phyloP scores from a whole-genome alignment of 64 coral and sea anemone species.

The Montipora foliosa region DNA sequence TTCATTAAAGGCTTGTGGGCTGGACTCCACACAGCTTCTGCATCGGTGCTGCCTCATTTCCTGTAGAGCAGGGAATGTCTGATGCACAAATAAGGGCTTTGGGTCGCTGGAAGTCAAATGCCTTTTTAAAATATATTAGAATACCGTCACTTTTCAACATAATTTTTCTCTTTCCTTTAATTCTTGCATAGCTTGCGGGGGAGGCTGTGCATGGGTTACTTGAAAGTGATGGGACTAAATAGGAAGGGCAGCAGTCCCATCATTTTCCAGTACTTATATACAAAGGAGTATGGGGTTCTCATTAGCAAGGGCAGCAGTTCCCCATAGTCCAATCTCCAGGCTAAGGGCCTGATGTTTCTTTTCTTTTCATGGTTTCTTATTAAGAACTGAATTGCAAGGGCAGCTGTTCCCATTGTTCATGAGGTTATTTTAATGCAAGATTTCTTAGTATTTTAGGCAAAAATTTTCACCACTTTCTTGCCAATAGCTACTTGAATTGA shows the following conservation, averaged over 20 bases:
- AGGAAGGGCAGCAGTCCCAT: slow-evolving; percentile 23
- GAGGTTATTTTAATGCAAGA: not conserved
- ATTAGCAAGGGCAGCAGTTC: slow-evolving; percentile 37
- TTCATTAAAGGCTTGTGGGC: slow-evolving; percentile 51
- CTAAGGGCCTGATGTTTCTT: slow-evolving; percentile 11
- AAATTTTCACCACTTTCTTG: not conserved
- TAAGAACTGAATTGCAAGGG: slow-evolving; percentile 6
- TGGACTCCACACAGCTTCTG: slow-evolving; percentile 54
- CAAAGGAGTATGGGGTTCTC: slow-evolving; percentile 1
- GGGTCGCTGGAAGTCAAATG: slow-evolving; percentile 66
- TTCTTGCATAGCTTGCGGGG: not conserved
- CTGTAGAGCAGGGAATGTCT: slow-evolving; percentile 56
- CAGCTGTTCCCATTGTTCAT: not conserved
- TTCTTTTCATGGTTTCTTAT: slow-evolving; percentile 3
- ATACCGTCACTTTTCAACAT: not conserved
- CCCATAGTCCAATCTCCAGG: slow-evolving; percentile 1
- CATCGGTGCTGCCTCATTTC: slow-evolving; percentile 53
- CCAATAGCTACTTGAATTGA: not conserved
- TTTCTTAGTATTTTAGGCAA: not conserved
- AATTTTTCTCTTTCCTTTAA: not conserved
- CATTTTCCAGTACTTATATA: not conserved
- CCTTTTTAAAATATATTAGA: slow-evolving; percentile 51
- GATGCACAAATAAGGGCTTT: slow-evolving; percentile 52
- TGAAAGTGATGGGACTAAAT: slow-evolving; percentile 4
- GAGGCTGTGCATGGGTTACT: slow-evolving; percentile 1